Percentiles rank a stretch among this genome's conserved stretches.
These are phyloP conservation scores for Hemicordylus capensis DNA, from an alignment of 2,113 vertebrate species.

Conservation along the genomic window DNA sequence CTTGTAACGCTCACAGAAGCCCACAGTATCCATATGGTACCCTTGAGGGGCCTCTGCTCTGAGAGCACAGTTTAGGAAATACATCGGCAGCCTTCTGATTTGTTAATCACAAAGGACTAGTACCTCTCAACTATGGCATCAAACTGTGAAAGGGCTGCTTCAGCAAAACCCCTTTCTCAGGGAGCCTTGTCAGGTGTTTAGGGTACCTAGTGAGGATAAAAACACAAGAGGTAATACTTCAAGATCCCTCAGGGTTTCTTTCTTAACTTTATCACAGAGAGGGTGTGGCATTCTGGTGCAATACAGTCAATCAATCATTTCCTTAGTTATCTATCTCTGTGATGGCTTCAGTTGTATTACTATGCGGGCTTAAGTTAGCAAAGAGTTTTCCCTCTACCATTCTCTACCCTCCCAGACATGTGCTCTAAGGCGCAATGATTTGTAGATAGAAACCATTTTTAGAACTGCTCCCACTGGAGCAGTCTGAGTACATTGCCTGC, in stretches of 20 bases:
- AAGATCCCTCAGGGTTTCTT: background rate
- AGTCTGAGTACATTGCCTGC: background rate
- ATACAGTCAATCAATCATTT: background rate
- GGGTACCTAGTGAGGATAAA: background rate
- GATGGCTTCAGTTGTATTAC: background rate
- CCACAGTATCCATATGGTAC: background rate
- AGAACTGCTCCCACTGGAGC: background rate
- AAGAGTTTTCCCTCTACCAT: background rate
- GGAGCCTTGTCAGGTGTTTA: background rate
- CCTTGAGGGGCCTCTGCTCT: background rate
- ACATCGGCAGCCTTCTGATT: background rate
- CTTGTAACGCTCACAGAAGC: background rate
- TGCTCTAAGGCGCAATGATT: background rate
- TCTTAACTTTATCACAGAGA: background rate
- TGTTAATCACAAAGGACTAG: background rate
- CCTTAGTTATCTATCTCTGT: background rate
- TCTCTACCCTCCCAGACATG: background rate
- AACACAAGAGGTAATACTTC: background rate
- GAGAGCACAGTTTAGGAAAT: constrained; percentile 4
- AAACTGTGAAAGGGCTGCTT: background rate
- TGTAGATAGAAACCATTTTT: background rate
- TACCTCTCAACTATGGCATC: background rate
- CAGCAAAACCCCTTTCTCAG: background rate
- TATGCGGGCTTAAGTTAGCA: background rate
- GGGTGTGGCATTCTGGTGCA: background rate